Evolutionary conservation across 2,113 vertebrate species (phyloP), one percentile per base, ranked within the genome.

Genomic region (Aythya baeri): DNA sequence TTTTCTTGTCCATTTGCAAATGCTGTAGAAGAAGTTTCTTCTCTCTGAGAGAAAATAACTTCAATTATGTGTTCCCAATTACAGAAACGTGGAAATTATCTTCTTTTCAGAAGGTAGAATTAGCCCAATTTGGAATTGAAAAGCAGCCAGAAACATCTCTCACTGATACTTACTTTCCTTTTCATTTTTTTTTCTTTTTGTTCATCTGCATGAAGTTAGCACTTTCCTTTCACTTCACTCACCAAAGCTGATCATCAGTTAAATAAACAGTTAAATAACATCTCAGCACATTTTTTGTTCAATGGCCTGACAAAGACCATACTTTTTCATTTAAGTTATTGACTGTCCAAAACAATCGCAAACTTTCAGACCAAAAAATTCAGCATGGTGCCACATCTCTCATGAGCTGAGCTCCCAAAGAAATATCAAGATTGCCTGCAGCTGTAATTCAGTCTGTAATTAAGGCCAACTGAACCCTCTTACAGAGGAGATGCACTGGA

Each of bases 51-150:
- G 96, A 98, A 98, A 98, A 98, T 97, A 96, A 97, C 98, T 97
- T 98, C 97, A 98, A 98, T 98, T 98, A 98, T 34, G 38, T 97
- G 97, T 97, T 98, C 97, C 97, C 94, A 83, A 95, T 94, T 97
- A 98, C 95, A 97, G 96, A 97, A 98, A 97, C 18, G 72, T 89
- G 84, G 94, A 98, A 98, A 98, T 97, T 97, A 98, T 97, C 97
- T 97, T 98, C 97, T 97, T 97, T 98, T 98, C 98, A 97, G 96
- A 98, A 97, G 97, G 97, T 93, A 97, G 97, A 98, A 97, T 98
- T 98, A 97, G 97, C 74, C 83, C 90, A 87, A 84, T 97, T 98
- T 97, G 86, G 95, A 98, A 96, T 7, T 97, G 97, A 98, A 97
- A 97, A 68, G 90, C 94, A 97, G 97, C 93, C 97, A 98, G 96